These are phyloP conservation scores for Scaptomyza montana DNA, from an alignment of 1,140 invertebrate species.

Conservation along the genomic window DNA sequence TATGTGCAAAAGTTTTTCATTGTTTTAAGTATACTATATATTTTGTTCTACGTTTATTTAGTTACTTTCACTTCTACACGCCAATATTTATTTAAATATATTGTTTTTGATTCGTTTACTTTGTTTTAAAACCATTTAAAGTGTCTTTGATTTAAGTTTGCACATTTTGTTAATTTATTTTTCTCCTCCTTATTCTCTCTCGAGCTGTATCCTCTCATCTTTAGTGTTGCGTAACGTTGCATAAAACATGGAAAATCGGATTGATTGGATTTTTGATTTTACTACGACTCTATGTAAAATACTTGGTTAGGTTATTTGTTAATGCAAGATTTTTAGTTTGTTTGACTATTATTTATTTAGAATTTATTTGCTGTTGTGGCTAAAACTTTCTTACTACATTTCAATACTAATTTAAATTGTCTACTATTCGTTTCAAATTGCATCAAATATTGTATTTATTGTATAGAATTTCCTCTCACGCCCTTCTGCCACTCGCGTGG, in stretches of 20 bases:
- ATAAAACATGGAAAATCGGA: constrained; percentile 59
- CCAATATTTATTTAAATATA: constrained; percentile 10
- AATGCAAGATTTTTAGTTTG: constrained; percentile 37
- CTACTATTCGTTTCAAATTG: constrained; percentile 44
- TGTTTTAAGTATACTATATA: constrained; percentile 58
- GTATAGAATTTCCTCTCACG: constrained; percentile 14
- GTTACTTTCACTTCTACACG: constrained; percentile 20
- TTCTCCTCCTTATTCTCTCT: not conserved
- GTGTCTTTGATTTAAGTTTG: constrained; percentile 75
- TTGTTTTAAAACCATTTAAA: constrained; percentile 65
- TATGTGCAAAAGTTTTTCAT: constrained; percentile 30
- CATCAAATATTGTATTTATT: constrained; percentile 48
- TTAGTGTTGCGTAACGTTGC: constrained; percentile 58
- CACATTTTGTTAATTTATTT: constrained; percentile 57
- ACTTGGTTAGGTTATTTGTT: constrained; percentile 61
- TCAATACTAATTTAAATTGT: constrained; percentile 46
- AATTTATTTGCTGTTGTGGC: constrained; percentile 51
- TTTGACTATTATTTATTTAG: constrained; percentile 47
- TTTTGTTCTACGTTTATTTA: constrained; percentile 69
- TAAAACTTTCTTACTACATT: constrained; percentile 55
- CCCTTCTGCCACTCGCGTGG: constrained; percentile 8
- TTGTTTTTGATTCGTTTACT: constrained; percentile 40
- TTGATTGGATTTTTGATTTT: constrained; percentile 37
- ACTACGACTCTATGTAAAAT: constrained; percentile 73
- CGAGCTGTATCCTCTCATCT: constrained; percentile 45